A percentile compares a stretch with the other conserved stretches of the same genome.
phyloP scores from a whole-genome alignment of 2,797 vertebrate species.

The Monodelphis domestica region DNA sequence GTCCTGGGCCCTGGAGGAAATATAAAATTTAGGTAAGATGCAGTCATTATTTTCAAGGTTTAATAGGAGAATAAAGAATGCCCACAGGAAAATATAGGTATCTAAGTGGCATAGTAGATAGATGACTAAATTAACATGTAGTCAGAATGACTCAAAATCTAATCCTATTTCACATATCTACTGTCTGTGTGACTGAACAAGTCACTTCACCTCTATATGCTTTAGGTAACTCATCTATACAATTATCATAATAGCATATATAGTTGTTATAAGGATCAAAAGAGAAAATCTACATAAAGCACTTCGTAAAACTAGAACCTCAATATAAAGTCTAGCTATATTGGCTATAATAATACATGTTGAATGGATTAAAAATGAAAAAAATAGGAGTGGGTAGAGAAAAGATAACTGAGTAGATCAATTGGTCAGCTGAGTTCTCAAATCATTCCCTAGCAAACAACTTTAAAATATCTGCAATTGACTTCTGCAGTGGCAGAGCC shows the following conservation, averaged over 20 bases:
- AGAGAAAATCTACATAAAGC: not conserved
- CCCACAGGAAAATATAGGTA: not conserved
- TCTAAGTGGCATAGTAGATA: not conserved
- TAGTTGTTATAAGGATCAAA: not conserved
- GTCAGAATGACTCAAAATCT: not conserved
- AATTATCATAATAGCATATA: too few species aligned
- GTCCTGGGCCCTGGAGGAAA: not conserved
- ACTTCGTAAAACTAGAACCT: not conserved
- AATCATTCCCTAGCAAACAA: not conserved
- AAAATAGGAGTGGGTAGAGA: not conserved
- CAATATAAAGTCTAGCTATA: not conserved
- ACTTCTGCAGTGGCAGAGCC: not conserved
- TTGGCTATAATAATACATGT: not conserved
- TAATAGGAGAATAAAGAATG: too few species aligned
- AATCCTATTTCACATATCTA: not conserved
- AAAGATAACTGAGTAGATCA: too few species aligned
- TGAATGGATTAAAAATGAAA: not conserved
- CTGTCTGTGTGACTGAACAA: not conserved
- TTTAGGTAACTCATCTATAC: too few species aligned
- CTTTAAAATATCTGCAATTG: not conserved
- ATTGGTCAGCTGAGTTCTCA: not conserved
- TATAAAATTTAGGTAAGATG: not conserved
- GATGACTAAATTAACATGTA: not conserved
- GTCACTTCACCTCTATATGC: not conserved
- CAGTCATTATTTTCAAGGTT: not conserved